These are phyloP conservation scores for Hydrolagus affinis DNA, from an alignment of 2,113 vertebrate genomes.

Conservation along the genomic window DNA sequence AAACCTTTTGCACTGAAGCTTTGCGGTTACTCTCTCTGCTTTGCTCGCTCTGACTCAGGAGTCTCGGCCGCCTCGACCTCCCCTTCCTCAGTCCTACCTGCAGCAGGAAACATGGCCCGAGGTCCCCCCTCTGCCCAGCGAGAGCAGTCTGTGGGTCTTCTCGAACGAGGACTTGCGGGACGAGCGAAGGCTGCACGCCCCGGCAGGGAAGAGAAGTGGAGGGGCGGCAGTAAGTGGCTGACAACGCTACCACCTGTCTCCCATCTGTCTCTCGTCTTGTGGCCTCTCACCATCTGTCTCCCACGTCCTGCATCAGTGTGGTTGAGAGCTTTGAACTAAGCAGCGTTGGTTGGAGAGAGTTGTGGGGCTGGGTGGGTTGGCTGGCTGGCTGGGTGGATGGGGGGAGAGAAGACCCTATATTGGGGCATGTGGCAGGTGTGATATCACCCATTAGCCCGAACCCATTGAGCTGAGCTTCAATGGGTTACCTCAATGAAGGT, in stretches of 20 bases:
- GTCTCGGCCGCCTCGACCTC: slow-evolving; percentile 81
- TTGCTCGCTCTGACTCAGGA: slow-evolving; percentile 70
- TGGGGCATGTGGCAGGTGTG: too few species aligned
- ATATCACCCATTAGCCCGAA: too few species aligned
- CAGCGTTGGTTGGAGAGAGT: too few species aligned
- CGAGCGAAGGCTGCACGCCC: slow-evolving; percentile 63
- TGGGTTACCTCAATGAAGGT: too few species aligned
- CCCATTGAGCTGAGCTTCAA: too few species aligned
- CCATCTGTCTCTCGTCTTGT: slow-evolving; percentile 29
- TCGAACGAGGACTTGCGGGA: slow-evolving; percentile 69
- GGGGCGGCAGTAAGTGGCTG: slow-evolving; percentile 25
- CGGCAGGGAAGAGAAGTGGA: slow-evolving; percentile 43
- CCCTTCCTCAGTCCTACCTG: slow-evolving; percentile 89
- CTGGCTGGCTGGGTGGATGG: too few species aligned
- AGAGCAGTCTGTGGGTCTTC: slow-evolving; percentile 77
- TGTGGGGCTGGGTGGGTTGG: too few species aligned
- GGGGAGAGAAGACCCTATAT: too few species aligned
- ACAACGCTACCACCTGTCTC: slow-evolving; percentile 14
- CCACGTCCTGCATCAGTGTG: neutral
- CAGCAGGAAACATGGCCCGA: slow-evolving; percentile 75
- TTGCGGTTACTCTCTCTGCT: slow-evolving; percentile 37
- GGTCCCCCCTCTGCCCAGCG: slow-evolving; percentile 69
- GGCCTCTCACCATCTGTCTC: slow-evolving; percentile 17
- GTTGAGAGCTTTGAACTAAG: slow-evolving; percentile 19
- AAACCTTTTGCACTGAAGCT: neutral